A percentile compares a stretch with the other conserved stretches of the same genome.
These are phyloP conservation scores for Leistus spinibarbis DNA, from an alignment of 2,888 invertebrate genomes.

Conservation along the genomic window DNA sequence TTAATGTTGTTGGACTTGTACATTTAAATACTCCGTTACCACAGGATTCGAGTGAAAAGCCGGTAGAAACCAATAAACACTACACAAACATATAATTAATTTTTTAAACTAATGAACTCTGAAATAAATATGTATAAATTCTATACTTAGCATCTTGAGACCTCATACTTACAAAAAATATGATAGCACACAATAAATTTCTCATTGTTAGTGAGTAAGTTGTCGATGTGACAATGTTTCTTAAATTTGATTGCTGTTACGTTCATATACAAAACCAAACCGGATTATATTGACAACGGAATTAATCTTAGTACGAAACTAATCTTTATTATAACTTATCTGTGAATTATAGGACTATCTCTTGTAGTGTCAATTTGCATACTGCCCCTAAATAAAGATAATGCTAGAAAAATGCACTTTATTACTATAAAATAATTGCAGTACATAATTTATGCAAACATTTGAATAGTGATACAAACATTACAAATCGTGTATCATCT, in stretches of 20 bases:
- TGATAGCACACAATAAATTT: neutral
- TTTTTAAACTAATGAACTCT: neutral
- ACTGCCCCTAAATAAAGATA: neutral
- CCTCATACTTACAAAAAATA: neutral
- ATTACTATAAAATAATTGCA: neutral
- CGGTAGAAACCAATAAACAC: neutral
- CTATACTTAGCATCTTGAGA: neutral
- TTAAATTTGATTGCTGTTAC: neutral
- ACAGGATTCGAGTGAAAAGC: neutral
- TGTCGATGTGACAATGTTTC: neutral
- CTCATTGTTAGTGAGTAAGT: neutral
- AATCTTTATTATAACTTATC: conserved; percentile 3
- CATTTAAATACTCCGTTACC: conserved; percentile 24
- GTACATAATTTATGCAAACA: neutral
- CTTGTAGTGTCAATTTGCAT: neutral
- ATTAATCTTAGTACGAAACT: neutral
- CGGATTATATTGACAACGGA: neutral
- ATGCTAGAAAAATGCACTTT: neutral
- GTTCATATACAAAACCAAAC: neutral
- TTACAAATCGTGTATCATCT: neutral
- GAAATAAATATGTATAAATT: neutral
- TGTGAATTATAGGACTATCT: neutral
- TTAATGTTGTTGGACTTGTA: conserved; percentile 2
- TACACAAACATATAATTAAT: neutral
- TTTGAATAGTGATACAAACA: neutral